Conservation (phyloP, 2,797 vertebrate species). For the Streptopelia turtur region DNA sequence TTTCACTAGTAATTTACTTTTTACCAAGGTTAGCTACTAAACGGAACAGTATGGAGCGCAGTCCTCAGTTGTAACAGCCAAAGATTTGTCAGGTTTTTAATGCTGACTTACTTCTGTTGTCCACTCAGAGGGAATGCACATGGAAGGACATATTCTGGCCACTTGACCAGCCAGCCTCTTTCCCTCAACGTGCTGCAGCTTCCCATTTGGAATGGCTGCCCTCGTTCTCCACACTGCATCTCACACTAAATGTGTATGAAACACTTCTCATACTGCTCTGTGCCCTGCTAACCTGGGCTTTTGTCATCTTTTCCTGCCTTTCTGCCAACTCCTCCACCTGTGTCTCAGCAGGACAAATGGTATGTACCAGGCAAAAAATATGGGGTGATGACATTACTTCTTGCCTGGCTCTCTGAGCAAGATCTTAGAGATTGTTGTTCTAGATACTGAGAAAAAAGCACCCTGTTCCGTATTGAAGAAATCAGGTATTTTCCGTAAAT, state of each 20-base stretch:
- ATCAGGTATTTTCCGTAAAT: background rate
- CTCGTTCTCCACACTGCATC: background rate
- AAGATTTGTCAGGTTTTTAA: background rate
- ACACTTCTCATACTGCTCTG: background rate
- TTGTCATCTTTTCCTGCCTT: background rate
- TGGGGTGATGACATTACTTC: background rate
- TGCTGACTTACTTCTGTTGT: background rate
- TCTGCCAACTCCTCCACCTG: background rate
- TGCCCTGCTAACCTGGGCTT: background rate
- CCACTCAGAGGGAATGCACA: rapidly evolving
- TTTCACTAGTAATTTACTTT: background rate
- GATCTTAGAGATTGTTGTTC: background rate
- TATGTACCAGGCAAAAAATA: background rate
- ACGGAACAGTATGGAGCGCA: rapidly evolving
- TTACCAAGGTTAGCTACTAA: background rate
- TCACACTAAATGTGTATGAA: rapidly evolving
- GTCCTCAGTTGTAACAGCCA: background rate
- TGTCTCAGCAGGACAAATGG: background rate
- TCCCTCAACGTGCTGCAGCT: rapidly evolving
- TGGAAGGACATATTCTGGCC: background rate
- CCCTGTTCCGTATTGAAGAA: background rate
- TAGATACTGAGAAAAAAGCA: background rate
- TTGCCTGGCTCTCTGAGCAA: background rate
- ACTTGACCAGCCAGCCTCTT: background rate
- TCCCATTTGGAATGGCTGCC: background rate